A percentile compares a stretch with the other conserved stretches of the same genome.
Evolutionary conservation across 1,140 invertebrate species (phyloP).

Genomic region (Akabosia matsudoensis): DNA sequence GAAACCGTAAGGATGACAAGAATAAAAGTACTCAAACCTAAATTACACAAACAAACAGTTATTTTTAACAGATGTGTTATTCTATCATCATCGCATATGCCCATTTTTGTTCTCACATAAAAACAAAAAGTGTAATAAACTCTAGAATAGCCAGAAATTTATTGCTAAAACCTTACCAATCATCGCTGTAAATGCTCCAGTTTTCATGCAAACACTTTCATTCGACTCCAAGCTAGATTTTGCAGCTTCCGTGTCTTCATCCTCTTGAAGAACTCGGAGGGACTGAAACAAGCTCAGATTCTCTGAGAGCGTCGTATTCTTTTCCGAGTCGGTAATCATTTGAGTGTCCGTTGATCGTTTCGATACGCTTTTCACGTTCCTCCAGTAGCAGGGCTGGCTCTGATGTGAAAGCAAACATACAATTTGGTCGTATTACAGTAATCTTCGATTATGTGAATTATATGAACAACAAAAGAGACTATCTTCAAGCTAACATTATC

Average conservation of each 20-base stretch:
- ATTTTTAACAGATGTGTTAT: no score
- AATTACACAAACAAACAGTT: no score
- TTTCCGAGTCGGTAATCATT: slow-evolving; percentile 34
- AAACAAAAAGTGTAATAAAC: neutral
- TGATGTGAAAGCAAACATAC: slow-evolving; percentile 54
- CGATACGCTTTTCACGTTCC: slow-evolving; percentile 73
- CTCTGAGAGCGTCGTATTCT: slow-evolving; percentile 64
- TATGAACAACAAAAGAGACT: no score
- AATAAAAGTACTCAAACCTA: slow-evolving; percentile 43
- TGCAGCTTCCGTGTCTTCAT: slow-evolving; percentile 60
- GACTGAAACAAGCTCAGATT: slow-evolving; percentile 86
- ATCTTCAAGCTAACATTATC: no score
- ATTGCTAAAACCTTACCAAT: slow-evolving; percentile 54
- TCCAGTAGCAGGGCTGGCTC: slow-evolving; percentile 90
- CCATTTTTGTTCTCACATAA: neutral
- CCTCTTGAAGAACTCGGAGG: slow-evolving; percentile 78
- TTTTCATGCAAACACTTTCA: slow-evolving; percentile 66
- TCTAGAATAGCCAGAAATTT: neutral
- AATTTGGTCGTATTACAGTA: no score
- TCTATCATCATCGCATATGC: no score
- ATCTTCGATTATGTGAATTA: no score
- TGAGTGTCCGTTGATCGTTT: slow-evolving; percentile 60
- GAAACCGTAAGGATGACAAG: slow-evolving; percentile 40
- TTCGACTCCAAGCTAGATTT: slow-evolving; percentile 50
- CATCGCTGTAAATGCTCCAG: slow-evolving; percentile 69